Evolutionary conservation across 2,113 vertebrate species (phyloP), one percentile per base, ranked within the genome.

Genomic region (Oncorhynchus mykiss): DNA sequence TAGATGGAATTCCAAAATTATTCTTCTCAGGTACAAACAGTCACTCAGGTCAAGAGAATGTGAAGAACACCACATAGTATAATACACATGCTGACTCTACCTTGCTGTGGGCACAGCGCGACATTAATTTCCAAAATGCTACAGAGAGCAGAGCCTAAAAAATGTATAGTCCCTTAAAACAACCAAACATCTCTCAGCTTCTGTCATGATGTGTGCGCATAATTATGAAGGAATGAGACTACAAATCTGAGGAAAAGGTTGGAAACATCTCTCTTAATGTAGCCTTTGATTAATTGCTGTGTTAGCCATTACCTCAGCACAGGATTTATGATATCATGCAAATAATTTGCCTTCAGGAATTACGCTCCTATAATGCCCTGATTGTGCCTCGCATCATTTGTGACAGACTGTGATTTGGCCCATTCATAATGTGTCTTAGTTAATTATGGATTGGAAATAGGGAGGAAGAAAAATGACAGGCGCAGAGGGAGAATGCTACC

Each of bases 321-420:
- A 39, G 31, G 78, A 82, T 78, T 81, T 76, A 87, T 71, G 59
- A 77, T 64, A 78, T 81, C 73, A 71, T 76, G 78, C 68, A 76
- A 84, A 85, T 82, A 79, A 80, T 59, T 45, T 31, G 71, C 75
- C 78, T 64, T 72, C 65, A 71, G 85, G 72, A 78, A 77, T 82
- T 48, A 70, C 39, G 2, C 39, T 45, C 39, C 13, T 67, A 69
- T 80, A 71, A 73, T 22, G 54, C 60, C 72, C 12, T 48, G 54
- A 65, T 67, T 57, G 69, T 65, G 67, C 48, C 45, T 48, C 64
- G 24, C 77, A 79, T 75, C 77, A 74, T 48, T 59, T 22, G 8
- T 67, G 76, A 75, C 76, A 80, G 59, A 39, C 49, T 45, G 39
- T 66, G 66, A 70, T 80, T 80, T 51, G 27, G 34, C 57, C 18